Percentiles rank a stretch among this genome's conserved stretches.
Evolutionary conservation across 2,888 invertebrate genomes (phyloP).

Genomic region (Notodonta ziczac): DNA sequence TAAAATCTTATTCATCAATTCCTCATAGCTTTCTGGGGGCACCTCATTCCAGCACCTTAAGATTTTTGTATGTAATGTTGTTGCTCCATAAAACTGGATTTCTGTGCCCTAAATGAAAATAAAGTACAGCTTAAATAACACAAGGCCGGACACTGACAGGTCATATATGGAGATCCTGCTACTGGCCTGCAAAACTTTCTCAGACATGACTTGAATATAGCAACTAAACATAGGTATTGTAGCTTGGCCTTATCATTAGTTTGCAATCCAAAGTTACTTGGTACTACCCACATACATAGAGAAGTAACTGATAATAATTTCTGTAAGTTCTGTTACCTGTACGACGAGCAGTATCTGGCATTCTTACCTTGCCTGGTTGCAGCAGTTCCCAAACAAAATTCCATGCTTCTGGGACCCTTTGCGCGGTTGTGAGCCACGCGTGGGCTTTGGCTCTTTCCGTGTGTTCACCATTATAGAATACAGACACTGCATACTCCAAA

Average conservation of each 20-base stretch:
- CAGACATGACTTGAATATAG: no score
- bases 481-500: slow-evolving; percentile 88
- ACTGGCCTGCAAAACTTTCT: no score
- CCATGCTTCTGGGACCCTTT: slow-evolving; percentile 95
- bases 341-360: no score
- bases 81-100: slow-evolving; percentile 97
- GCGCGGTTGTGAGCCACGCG: slow-evolving; percentile 93
- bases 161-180: no score
- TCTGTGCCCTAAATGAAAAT: slow-evolving; percentile 88
- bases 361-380: slow-evolving; percentile 90
- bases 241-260: no score
- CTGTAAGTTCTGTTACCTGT: not conserved
- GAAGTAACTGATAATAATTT: not conserved
- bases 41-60: slow-evolving; percentile 95
- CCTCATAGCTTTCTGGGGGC: slow-evolving; percentile 90
- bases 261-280: no score
- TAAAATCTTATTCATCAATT: slow-evolving; percentile 90
- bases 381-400: slow-evolving; percentile 96
- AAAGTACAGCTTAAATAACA: no score
- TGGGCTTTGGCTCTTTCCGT: slow-evolving; percentile 91
- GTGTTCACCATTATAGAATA: slow-evolving; percentile 86
- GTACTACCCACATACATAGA: not conserved
- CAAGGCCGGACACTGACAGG: no score
- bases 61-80: slow-evolving; percentile 94
- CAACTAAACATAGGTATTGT: no score